A percentile compares a stretch with the other conserved stretches of the same genome.
These are phyloP conservation scores for Drosophila equinoxialis DNA, from an alignment of 1,140 invertebrate species.

Conservation along the genomic window DNA sequence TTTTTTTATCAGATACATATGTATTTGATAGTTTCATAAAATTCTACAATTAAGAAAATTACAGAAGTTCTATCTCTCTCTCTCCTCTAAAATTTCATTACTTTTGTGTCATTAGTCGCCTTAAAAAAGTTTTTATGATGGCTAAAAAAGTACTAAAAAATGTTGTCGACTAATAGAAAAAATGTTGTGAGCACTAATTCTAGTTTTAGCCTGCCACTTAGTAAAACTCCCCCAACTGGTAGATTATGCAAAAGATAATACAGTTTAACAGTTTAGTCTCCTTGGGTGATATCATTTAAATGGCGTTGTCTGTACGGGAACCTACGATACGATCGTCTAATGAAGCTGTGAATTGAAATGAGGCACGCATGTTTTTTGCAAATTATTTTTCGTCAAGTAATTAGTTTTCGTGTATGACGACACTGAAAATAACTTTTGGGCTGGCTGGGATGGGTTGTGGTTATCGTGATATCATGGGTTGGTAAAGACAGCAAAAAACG, in stretches of 20 bases:
- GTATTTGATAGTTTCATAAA: too few species aligned
- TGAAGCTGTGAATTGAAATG: slow-evolving; percentile 44
- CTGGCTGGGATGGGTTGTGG: slow-evolving; percentile 13
- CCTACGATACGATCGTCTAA: slow-evolving; percentile 19
- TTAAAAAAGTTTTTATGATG: too few species aligned
- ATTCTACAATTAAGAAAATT: too few species aligned
- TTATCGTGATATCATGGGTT: slow-evolving; percentile 57
- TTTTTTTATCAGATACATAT: too few species aligned
- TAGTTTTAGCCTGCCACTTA: background rate
- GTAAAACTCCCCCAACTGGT: background rate
- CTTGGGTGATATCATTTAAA: slow-evolving; percentile 12
- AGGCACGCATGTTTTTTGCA: slow-evolving; percentile 59
- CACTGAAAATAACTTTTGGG: slow-evolving; percentile 19
- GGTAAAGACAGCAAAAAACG: slow-evolving; percentile 1
- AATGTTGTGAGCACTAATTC: background rate
- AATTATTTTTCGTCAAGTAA: slow-evolving; percentile 54
- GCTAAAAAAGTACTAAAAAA: background rate
- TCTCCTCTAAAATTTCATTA: too few species aligned
- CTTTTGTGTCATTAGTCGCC: too few species aligned
- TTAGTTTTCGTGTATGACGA: slow-evolving; percentile 54
- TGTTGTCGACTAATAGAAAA: background rate
- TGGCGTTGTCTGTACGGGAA: slow-evolving; percentile 22
- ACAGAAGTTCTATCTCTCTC: too few species aligned
- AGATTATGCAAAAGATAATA: slow-evolving; percentile 5
- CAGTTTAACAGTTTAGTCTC: background rate